Base-by-base conservation (phyloP, 2,888 invertebrate species). In the Listrodromus nycthemerus region DNA sequence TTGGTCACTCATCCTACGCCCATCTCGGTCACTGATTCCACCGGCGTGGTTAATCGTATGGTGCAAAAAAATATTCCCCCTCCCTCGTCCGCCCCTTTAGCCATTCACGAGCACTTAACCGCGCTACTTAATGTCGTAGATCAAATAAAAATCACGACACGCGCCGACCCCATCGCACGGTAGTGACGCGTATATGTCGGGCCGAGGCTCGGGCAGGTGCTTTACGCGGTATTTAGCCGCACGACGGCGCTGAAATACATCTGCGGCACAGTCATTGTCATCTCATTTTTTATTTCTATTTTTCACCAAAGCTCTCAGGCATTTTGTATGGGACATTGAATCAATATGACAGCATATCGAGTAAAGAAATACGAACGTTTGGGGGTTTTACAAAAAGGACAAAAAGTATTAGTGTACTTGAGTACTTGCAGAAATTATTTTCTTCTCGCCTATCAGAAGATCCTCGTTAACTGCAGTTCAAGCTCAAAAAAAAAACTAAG, bases 121-220 rank as follows among this genome's bases (percentile, higher is more conserved):
- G 33, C 33, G 41, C 21, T 37, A 10, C 24, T 83, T 81, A 83
- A 86, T 87, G 85, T 87, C 85, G 86, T 87, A 85, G 86, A 87
- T 86, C 87, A 87, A 85, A 86, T 87, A 84, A 86, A 87, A 86
- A 87, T 86, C 87, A 86, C 82, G 83, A 82, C 83, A 83, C 80
- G 80, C 80, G 82, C 65, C 24, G 24, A 13, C 13, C 83, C 81
- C 85, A 79, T 78, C 81, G 79, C 83, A 63, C 67, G 81, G 58
- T 80, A 81, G 83, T 85, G 85, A 83, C 81, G 81, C 83, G 71
- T 75, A 79, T 77, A 61, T 48, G n/a, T 45, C 63, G 45, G n/a
- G 45, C 75, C 65, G 58, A 27, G 58, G 5, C 50, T 24, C 58
- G 24, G 41, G 67, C 75, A 75, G 77, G 77, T 85, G 82, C 48